Evolutionary conservation across 2,888 invertebrate genomes (phyloP).

Genomic region (Lobophora halterata): DNA sequence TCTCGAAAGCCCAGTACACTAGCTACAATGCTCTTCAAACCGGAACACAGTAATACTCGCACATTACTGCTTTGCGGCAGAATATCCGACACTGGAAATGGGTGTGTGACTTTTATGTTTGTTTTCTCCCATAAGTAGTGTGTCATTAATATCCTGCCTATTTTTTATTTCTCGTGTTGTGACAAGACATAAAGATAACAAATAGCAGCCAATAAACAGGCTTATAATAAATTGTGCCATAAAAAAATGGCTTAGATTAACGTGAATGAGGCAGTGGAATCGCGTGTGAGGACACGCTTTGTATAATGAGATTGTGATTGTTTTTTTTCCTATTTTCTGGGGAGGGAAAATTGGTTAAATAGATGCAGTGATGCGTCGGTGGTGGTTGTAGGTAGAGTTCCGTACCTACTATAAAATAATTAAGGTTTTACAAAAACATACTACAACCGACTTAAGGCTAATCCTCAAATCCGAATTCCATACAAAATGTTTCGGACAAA

Average conservation of each 20-base stretch:
- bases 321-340: slow-evolving; percentile 45
- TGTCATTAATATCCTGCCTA: not conserved
- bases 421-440: too few relatives aligned
- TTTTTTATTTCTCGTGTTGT: slow-evolving; percentile 16
- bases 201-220: slow-evolving; percentile 33
- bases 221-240: slow-evolving; percentile 34
- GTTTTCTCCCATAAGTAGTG: too few relatives aligned
- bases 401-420: slow-evolving; percentile 15
- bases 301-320: slow-evolving; percentile 63
- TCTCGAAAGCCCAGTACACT: too few relatives aligned
- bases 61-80: too few relatives aligned
- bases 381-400: slow-evolving; percentile 13
- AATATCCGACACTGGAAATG: too few relatives aligned
- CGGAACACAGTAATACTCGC: too few relatives aligned
- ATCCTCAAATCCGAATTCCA: too few relatives aligned
- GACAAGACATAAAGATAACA: slow-evolving; percentile 31
- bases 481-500: too few relatives aligned
- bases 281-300: slow-evolving; percentile 58
- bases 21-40: too few relatives aligned
- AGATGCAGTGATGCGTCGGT: slow-evolving; percentile 3
- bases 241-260: slow-evolving; percentile 33
- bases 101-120: too few relatives aligned
- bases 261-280: slow-evolving; percentile 38
- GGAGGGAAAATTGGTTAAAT: slow-evolving; percentile 31
- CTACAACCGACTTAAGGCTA: too few relatives aligned